Evolutionary conservation across 2,113 vertebrate species (phyloP), one percentile per base, ranked within the genome.

Genomic region (Daphoenositta chrysoptera): DNA sequence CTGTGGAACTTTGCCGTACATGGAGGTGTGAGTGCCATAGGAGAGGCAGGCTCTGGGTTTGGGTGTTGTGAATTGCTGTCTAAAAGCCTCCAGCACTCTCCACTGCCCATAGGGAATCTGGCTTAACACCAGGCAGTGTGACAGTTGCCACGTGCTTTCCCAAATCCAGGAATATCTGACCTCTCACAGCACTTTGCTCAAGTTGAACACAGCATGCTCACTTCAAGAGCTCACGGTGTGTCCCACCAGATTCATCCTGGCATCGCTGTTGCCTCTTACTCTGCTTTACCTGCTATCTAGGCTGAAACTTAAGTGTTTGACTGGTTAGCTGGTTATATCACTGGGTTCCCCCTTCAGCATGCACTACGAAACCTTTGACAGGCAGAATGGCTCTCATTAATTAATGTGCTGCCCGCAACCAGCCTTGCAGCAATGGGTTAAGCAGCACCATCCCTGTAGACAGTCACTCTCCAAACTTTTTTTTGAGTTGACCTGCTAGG

Each of bases 401-500:
- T 94, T 68, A 78, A 53, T 26, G 51, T 66, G 65, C 84, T 97
- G 95, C 85, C 97, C 77, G 56, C 83, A 96, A 50, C 35, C 81
- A 96, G 93, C 90, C 94, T 91, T 72, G 69, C 95, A 69, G 81
- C 90, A 96, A 87, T 85, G 97, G 94, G 95, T 94, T 97, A 96
- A 97, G 69, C 26, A 40, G 50, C 69, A 42, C 91, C 71, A 96
- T 97, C 96, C 51, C 53, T 92, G 71, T 96, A 95, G 81, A 94
- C 20, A 64, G 92, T 97, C 97, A 96, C 89, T 96, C 95, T 90
- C 77, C 75, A 91, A 97, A 90, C 65, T 90, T 76, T 23, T 64
- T 94, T 93, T 83, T 90, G 76, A 96, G 93, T 89, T 96, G 98
- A 97, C 96, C 87, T 97, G 96, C 66, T 63, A 93, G 88, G 95